Percentiles rank a stretch among this genome's conserved stretches.
phyloP scores from a whole-genome alignment of 2,888 invertebrate genomes.

The Campaea margaritaria region DNA sequence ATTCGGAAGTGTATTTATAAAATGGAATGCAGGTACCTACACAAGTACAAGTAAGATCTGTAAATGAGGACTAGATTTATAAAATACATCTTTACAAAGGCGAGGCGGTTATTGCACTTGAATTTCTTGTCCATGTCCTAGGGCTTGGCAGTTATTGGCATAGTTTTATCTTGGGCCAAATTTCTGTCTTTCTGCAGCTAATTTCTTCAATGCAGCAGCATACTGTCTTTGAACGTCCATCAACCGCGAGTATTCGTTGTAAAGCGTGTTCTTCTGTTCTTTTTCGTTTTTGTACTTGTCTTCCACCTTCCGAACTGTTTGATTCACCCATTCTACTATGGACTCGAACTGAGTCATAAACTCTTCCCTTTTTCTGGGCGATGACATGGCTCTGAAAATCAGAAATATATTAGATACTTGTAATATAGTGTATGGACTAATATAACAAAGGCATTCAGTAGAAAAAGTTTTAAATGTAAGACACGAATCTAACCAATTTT shows the following conservation, averaged over 20 bases:
- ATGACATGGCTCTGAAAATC: conserved; percentile 91
- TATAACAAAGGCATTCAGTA: too few species aligned
- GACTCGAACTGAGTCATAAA: conserved; percentile 96
- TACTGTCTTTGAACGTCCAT: conserved; percentile 80
- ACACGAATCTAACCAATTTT: too few species aligned
- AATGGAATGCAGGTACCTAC: conserved; percentile 40
- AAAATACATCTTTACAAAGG: conserved; percentile 29
- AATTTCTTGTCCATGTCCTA: conserved; percentile 3
- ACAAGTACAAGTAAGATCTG: conserved; percentile 41
- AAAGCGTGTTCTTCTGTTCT: conserved; percentile 65
- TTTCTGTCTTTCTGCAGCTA: conserved; percentile 70
- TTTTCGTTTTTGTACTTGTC: conserved; percentile 78
- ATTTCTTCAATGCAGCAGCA: conserved; percentile 73
- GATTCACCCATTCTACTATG: conserved; percentile 95
- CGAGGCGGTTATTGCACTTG: conserved; percentile 38
- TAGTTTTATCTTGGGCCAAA: conserved; percentile 44
- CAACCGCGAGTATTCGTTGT: conserved; percentile 71
- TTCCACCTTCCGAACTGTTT: conserved; percentile 91
- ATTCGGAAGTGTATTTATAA: conserved; percentile 37
- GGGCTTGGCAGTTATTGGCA: neutral
- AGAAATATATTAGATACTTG: neutral
- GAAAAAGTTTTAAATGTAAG: too few species aligned
- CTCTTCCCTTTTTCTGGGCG: conserved; percentile 91
- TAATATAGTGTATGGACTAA: too few species aligned
- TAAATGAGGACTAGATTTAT: conserved; percentile 36